Evolutionary conservation across 2,113 vertebrate genomes (phyloP).

Genomic region (Scatophagus argus): DNA sequence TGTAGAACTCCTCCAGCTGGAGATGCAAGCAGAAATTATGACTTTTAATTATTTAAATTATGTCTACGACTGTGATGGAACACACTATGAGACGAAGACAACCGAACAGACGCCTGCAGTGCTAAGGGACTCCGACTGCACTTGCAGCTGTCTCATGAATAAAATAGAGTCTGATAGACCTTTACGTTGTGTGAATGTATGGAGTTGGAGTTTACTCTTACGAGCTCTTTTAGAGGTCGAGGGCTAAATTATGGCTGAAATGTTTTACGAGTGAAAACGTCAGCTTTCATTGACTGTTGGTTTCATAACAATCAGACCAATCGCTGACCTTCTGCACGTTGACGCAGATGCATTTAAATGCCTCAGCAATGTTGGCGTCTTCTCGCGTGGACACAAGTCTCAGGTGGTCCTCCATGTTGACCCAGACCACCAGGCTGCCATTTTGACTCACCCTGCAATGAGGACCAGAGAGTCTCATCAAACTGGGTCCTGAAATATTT

Average conservation of each 20-base stretch:
- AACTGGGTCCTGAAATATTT: background rate
- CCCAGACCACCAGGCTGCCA: constrained; percentile 71
- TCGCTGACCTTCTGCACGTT: constrained; percentile 71
- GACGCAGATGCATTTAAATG: constrained; percentile 68
- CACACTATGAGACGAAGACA: no score
- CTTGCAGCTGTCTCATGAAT: no score
- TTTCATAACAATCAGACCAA: background rate
- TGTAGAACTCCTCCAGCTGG: constrained; percentile 71
- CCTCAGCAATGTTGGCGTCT: constrained; percentile 72
- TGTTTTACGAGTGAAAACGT: background rate
- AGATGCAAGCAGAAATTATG: no score
- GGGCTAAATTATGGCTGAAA: background rate
- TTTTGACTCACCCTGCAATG: constrained; percentile 74
- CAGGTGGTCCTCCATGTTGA: constrained; percentile 83
- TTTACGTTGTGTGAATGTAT: no score
- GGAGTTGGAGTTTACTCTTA: no score
- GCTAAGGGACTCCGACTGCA: no score
- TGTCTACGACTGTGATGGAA: no score
- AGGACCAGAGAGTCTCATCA: background rate
- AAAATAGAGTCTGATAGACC: no score
- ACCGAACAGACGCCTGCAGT: no score
- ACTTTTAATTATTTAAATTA: no score
- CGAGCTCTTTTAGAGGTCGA: no score
- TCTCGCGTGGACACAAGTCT: constrained; percentile 64
- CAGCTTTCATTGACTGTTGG: background rate